Evolutionary conservation across 2,888 invertebrate species (phyloP), one percentile per base, ranked within the genome.

Genomic region (Trachelus stipa): DNA sequence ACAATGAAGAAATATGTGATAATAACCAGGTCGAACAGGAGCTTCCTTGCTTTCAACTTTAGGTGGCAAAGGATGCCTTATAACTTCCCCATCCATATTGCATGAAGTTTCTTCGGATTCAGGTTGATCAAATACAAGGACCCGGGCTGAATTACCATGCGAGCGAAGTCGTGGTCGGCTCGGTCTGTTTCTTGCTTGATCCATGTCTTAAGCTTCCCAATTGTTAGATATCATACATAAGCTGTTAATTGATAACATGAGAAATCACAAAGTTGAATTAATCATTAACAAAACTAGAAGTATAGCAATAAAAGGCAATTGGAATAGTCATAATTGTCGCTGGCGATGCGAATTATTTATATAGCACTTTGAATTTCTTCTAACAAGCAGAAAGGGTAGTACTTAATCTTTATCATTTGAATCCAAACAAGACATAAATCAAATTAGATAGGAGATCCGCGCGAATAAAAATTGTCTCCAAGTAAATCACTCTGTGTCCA

Each of bases 71-170:
- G 86, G 82, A 76, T 81, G 85, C 40, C 86, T 87, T 30, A 84
- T 82, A 11, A 80, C 56, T 68, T 89, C 88, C 31, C 81, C 35
- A 68, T 90, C 90, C 37, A 79, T 79, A 69, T 84, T 88, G 15
- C 68, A 75, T n/a, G 23, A 6, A 81, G 87, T 86, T 81, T 91
- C 90, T 86, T 94, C 94, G 79, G 93, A 92, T 88, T 95, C 94
- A 76, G 94, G 93, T 92, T 96, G 96, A 91, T 96, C 96, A 90
- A 96, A 96, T 86, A 95, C 93, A 86, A 96, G 93, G 85, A 96
- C 95, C 91, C 96, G 94, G 77, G 96, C 96, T 82, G 96, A 95
- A 92, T 96, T 91, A 40, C 90, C 89, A 77, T 91, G 88, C 3
- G 91, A 88, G 75, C 91, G 88, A 73, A 91, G 86, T 78, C 91